phyloP scores from a whole-genome alignment of 1,140 invertebrate genomes.

The Drosophila miranda region DNA sequence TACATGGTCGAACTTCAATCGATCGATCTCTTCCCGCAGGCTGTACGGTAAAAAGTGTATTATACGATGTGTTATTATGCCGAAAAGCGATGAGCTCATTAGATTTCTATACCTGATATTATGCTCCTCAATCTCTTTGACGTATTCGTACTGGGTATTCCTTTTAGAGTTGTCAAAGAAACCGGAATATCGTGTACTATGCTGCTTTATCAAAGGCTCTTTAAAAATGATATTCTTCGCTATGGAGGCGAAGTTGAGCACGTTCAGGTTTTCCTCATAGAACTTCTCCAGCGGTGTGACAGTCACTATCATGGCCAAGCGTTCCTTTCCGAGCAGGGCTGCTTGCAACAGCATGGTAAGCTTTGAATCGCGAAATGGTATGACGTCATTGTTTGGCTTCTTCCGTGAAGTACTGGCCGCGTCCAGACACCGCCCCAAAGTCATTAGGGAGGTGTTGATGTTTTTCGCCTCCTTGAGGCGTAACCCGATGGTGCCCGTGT shows the following conservation, averaged over 20 bases:
- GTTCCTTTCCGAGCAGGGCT: conserved; percentile 87
- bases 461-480: conserved; percentile 87
- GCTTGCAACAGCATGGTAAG: conserved; percentile 88
- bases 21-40: conserved; percentile 48
- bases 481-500: conserved; percentile 92
- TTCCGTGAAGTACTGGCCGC: conserved; percentile 84
- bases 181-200: conserved; percentile 63
- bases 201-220: conserved; percentile 49
- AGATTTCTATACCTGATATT: conserved; percentile 32
- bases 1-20: conserved; percentile 34
- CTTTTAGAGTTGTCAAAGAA: conserved; percentile 42
- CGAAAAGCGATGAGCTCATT: not conserved
- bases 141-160: conserved; percentile 21
- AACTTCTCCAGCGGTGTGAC: conserved; percentile 88
- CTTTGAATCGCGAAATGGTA: conserved; percentile 89
- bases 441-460: conserved; percentile 93
- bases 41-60: conserved; percentile 21
- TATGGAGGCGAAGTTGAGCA: conserved; percentile 89
- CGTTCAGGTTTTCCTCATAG: conserved; percentile 91
- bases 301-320: conserved; percentile 91
- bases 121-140: conserved; percentile 45
- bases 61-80: no score
- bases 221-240: conserved; percentile 87
- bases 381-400: conserved; percentile 77
- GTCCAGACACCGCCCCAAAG: conserved; percentile 92